Base-by-base conservation (phyloP, 2,888 invertebrate species). In the Tinea pellionella region DNA sequence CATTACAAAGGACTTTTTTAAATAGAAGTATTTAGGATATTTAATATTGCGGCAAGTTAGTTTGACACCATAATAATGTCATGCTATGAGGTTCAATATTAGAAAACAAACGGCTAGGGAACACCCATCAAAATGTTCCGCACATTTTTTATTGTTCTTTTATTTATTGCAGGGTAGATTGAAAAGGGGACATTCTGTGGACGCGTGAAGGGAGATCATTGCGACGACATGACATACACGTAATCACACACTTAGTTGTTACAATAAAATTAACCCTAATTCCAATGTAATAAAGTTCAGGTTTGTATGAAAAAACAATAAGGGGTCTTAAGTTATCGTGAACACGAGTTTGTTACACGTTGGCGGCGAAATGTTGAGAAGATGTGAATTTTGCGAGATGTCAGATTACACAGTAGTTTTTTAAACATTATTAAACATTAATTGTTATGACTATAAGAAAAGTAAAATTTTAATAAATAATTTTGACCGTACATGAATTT, bases 151-250 rank as follows among this genome's bases (percentile, higher is more conserved):
- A 63, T 63, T 80, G 77, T 78, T 79, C 83, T 81, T 80, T 83
- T 86, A 85, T 86, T 86, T 87, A 87, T 86, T 84, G 74, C 78
- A 71, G 69, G 66, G 80, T 74, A 84, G 86, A 87, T 86, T 86
- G 86, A 85, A 86, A 60, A 83, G 86, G 86, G 86, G 86, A 78
- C 75, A 70, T 68, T 68, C 69, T 68, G 41, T 69, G 74, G 74
- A 73, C 71, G 72, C 66, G 13, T 32, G 19, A 43, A 29, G 59
- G 43, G 47, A 43, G 59, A 59, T 43, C 32, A 47, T 47, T 8
- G 47, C 15, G 37, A 37, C n/a, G n/a, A n/a, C n/a, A 37, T n/a
- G 9, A n/a, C 9, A 37, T 2, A 37, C 37, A 9, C n/a, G 71
- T 74, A 74, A 77, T 76, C 67, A 69, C 63, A 67, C 67, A 64